These are phyloP conservation scores for Diprion similis DNA, from an alignment of 1,140 invertebrate species.

Conservation along the genomic window DNA sequence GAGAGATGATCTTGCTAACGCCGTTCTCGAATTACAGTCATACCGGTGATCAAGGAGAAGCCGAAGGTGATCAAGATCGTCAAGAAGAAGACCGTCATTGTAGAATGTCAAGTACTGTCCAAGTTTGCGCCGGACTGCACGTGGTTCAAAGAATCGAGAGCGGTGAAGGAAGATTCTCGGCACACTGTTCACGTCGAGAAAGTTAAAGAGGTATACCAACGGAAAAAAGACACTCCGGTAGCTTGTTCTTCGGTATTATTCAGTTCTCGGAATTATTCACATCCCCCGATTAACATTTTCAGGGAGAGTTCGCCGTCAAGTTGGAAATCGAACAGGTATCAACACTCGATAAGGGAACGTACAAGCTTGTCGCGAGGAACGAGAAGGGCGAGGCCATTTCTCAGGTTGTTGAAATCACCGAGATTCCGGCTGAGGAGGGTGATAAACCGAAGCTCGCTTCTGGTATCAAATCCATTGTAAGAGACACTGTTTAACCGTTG, in stretches of 20 bases:
- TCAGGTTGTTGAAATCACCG: slow-evolving; percentile 85
- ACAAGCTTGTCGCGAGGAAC: slow-evolving; percentile 91
- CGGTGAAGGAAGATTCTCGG: slow-evolving; percentile 77
- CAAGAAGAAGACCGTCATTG: slow-evolving; percentile 88
- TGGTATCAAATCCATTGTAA: slow-evolving; percentile 76
- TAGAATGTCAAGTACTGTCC: slow-evolving; percentile 88
- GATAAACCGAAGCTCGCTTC: slow-evolving; percentile 73
- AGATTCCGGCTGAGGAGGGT: slow-evolving; percentile 75
- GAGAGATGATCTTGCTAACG: neutral
- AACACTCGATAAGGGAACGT: slow-evolving; percentile 83
- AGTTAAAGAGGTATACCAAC: slow-evolving; percentile 72
- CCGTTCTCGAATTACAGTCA: slow-evolving; percentile 67
- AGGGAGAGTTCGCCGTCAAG: slow-evolving; percentile 87
- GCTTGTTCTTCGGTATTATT: slow-evolving; percentile 18
- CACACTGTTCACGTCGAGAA: slow-evolving; percentile 80
- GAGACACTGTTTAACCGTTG: slow-evolving; percentile 37
- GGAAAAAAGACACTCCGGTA: slow-evolving; percentile 13
- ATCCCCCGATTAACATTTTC: slow-evolving; percentile 22
- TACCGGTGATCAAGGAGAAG: slow-evolving; percentile 92
- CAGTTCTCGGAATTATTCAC: neutral
- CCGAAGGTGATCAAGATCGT: slow-evolving; percentile 89
- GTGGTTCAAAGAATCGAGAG: slow-evolving; percentile 86
- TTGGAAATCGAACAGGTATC: slow-evolving; percentile 84
- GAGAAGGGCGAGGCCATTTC: slow-evolving; percentile 93
- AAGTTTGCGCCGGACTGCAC: slow-evolving; percentile 87